Base-by-base conservation (phyloP, 2,888 invertebrate species). In the Hyppa rectilinea region DNA sequence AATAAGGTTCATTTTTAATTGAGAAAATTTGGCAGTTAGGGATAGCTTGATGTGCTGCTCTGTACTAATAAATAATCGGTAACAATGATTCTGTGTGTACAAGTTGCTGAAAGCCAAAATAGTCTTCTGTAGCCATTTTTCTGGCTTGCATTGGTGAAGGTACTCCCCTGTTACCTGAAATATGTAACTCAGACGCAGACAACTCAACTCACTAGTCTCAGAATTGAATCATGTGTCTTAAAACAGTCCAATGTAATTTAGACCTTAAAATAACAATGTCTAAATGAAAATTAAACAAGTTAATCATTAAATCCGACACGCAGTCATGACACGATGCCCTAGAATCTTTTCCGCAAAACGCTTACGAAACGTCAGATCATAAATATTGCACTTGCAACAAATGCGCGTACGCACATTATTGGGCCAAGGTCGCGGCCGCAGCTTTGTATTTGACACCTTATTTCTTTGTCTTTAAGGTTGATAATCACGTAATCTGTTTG, bases 351-450 rank as follows among this genome's bases (percentile, higher is more conserved):
- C 90, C 90, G 89, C 86, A 86, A 88, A 91, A 83, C 77, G 77
- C 83, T 88, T 86, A 87, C 86, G 85, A 88, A 87, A 88, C 83
- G 80, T 86, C 85, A 84, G 71, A 85, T 86, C 87, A 86, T 87
- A 85, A 86, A 86, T 85, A 87, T 84, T 90, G 89, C 91, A 90
- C 87, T 86, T 89, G 87, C 87, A 87, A 75, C 78, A 80, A 85
- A 82, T 88, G 90, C 90, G 91, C 89, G 78, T 83, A 80, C 88
- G 91, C 92, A 90, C 81, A 87, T 87, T 92, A 91, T 91, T 92
- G 84, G 93, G 93, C 88, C 94, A 94, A 94, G 94, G 95, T 88
- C 88, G 80, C 55, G 45, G 55, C 40, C 34, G 36, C 56, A 65
- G 52, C 43, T 38, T 53, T 60, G 71, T 43, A 69, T 74, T 73